A percentile compares a stretch with the other conserved stretches of the same genome.
phyloP scores from a whole-genome alignment of 2,797 vertebrate species.

The Neoniphon sammara region DNA sequence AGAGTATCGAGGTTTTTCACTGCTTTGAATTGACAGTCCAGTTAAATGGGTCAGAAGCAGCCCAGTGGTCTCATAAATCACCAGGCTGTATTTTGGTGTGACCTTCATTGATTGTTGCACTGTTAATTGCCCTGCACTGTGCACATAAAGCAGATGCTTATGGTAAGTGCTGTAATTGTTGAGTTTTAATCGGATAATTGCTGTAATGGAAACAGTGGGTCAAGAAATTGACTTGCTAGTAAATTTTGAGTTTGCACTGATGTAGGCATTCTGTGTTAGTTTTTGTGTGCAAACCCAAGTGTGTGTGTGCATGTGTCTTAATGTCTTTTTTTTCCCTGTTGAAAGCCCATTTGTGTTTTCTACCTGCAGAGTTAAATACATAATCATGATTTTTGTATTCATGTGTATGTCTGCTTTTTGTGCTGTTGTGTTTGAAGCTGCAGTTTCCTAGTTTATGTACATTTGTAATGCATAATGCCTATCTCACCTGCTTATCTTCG shows the following conservation, averaged over 20 bases:
- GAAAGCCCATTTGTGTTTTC: too few species aligned
- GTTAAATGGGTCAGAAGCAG: background rate
- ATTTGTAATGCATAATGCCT: background rate
- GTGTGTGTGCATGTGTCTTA: background rate
- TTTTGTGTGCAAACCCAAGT: background rate
- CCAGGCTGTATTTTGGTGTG: constrained; percentile 25
- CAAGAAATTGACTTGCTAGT: background rate
- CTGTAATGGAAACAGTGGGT: background rate
- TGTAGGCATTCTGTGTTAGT: too few species aligned
- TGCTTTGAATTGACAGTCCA: background rate
- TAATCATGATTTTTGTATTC: too few species aligned
- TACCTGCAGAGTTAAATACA: too few species aligned
- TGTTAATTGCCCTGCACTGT: constrained; percentile 47
- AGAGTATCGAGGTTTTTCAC: too few species aligned
- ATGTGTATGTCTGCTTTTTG: background rate
- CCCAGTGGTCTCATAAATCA: constrained; percentile 28
- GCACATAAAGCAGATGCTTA: constrained; percentile 39
- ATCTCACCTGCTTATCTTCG: background rate
- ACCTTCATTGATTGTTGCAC: constrained; percentile 39
- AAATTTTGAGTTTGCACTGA: background rate
- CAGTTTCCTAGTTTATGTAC: too few species aligned
- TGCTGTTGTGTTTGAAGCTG: too few species aligned
- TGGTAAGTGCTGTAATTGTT: background rate
- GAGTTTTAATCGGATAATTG: background rate
- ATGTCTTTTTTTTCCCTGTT: too few species aligned